Evolutionary conservation across 1,140 invertebrate species (phyloP), one percentile per base, ranked within the genome.

Genomic region (Drosophila yakuba): DNA sequence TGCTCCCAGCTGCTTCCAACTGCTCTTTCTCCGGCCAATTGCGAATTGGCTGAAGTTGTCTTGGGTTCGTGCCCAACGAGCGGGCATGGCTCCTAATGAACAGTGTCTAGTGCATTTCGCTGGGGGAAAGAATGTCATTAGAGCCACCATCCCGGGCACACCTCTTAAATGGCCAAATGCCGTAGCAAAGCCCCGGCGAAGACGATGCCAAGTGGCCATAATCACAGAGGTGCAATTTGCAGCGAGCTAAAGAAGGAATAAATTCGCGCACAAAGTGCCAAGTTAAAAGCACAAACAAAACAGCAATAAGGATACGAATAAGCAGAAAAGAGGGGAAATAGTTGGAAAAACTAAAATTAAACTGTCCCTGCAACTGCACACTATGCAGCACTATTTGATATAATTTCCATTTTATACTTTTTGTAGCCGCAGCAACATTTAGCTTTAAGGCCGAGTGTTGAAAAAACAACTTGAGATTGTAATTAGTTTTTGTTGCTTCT

Each of bases 401-500:
- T 80, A 55, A 79, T 79, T 45, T 23, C 17, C 11, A 11, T 20
- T 23, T 20, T 45, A 17, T 4, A 1, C 15, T 20, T 20, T 20
- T 20, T 59, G 44, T 57, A 57, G 12, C 15, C 36, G 54, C 1
- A 20, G 8, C 17, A 69, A 20, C 64, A 58, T 78, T 73, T 79
- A 58, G 73, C 47, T 52, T 55, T 67, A 79, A 84, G 74, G 35
- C 48, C 56, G 83, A 88, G 83, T 88, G 83, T 84, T 88, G 76
- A 80, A 88, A 88, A 88, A 88, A 88, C 83, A 89, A 88, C 83
- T 88, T 88, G 83, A 88, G 80, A 88, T 88, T 88, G 84, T 88
- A 88, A 88, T 88, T 88, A 88, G 83, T 88, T 88, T 88, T 88
- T 88, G 84, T 88, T 88, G 84, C 84, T 89, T 39, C 51, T 78